Evolutionary conservation across 2,797 vertebrate species (phyloP), one percentile per base, ranked within the genome.

Genomic region (Antennarius maculatus): DNA sequence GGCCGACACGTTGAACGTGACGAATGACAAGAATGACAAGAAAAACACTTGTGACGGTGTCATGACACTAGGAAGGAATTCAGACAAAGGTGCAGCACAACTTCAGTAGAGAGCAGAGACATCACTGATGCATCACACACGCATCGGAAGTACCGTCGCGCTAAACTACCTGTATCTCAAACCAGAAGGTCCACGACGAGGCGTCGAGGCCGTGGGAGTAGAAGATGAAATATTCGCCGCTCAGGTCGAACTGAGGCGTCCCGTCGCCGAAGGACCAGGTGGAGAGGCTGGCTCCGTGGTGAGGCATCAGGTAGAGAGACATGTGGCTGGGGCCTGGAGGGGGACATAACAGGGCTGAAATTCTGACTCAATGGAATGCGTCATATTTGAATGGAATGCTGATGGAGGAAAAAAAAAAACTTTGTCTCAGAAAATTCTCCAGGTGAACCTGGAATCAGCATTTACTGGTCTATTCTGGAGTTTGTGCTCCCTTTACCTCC

Each of bases 161-260:
- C 23, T n/a, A n/a, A 16, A 0, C 13, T 89, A 98, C 97, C 90
- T 92, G 95, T 57, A 98, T 89, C 80, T 99, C 96, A 49, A 99
- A 88, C 96, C 97, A 99, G 87, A 99, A 98, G 61, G n/a, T 93
- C 97, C 97, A 99, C 0, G 93, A 88, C 0, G 92, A 86, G 0
- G 97, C 95, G 0, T 94, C 90, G 0, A 97, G 92, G 68, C 98
- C 98, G 0, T 86, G 97, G 28, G 97, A 96, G 74, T 99, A 99
- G 86, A 96, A 99, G 51, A 99, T 88, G 49, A 99, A 99, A 82
- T 98, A 98, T 82, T 99, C 97, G 54, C 96, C 95, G 5, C 90
- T 94, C 66, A 91, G 47, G 61, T 96, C 95, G 10, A 93, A 89
- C 29, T 94, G 88, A 0, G 97, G 96, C 0, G 55, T 89, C 16